Evolutionary conservation across 2,797 vertebrate genomes (phyloP), one percentile per base, ranked within the genome.

Genomic region (Tragopan temminckii): DNA sequence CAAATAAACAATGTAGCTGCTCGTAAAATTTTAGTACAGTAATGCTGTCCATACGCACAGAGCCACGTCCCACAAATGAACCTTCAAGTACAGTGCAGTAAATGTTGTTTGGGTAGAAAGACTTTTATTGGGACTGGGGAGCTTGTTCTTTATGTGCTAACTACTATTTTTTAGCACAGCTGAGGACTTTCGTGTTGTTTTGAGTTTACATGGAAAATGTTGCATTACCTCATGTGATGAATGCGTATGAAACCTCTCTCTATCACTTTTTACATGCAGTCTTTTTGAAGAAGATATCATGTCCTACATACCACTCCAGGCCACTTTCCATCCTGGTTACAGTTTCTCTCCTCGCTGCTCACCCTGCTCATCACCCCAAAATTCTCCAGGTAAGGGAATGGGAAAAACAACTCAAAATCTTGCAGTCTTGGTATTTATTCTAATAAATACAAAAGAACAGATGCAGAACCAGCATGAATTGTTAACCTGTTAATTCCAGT

Each of bases 211-310:
- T 11, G 17, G 80, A 71, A 66, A 72, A 62, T 1, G 1, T 48
- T 86, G 46, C 48, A 4, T 66, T 91, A 46, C 35, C 55, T 90
- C 14, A 1, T 45, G 20, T 78, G 55, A 50, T 33, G 33, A 77
- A 70, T 33, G 10, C 45, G 53, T 89, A 75, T 15, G 31, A 66
- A 80, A 36, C 33, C 18, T 80, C 59, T 94, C 63, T 78, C 78
- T 88, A 2, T 85, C 21, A 3, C 55, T 69, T 83, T 78, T 95
- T 77, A 79, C 76, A 38, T 95, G 9, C 95, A 99, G 99, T 97
- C 98, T 99, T 82, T 99, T 99, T 97, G 99, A 99, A 97, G 99
- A 99, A 96, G 99, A 99, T 84, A 99, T 99, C 88, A 99, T 99
- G 99, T 99, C 99, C 18, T 99, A 99, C 52, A 94, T 99, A 71